Conservation (phyloP, 2,113 vertebrate species). For the Hystrix cristata region DNA sequence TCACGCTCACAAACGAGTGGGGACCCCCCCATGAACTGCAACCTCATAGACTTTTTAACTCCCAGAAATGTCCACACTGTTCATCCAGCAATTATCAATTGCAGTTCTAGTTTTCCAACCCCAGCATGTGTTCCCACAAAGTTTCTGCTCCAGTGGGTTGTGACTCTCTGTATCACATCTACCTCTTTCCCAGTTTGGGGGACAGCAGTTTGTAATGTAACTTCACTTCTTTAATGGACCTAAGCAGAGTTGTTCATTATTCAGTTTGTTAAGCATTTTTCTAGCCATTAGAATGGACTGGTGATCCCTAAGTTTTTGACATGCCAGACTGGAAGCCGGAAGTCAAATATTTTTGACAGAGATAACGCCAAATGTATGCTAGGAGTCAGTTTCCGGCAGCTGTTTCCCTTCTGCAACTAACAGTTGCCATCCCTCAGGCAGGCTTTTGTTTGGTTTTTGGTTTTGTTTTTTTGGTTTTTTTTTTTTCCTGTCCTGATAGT, state of each 20-base stretch:
- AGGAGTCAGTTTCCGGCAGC: slow-evolving; percentile 67
- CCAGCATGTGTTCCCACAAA: background rate
- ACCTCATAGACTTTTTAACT: background rate
- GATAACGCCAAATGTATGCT: slow-evolving; percentile 31
- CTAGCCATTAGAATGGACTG: background rate
- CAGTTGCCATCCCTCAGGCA: background rate
- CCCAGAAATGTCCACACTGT: too few relatives aligned
- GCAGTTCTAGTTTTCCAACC: background rate
- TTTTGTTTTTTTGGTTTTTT: background rate
- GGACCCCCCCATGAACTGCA: background rate
- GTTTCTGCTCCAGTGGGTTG: background rate
- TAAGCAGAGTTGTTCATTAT: background rate
- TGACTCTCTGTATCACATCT: background rate
- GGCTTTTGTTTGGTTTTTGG: background rate
- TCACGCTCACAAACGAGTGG: background rate
- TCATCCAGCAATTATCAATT: background rate
- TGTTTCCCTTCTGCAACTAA: slow-evolving; percentile 49
- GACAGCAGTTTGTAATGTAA: background rate
- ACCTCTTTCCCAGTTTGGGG: background rate
- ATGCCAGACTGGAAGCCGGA: background rate
- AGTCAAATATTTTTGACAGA: slow-evolving; percentile 55
- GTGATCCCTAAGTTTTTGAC: background rate
- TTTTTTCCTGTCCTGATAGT: background rate
- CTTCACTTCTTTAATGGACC: background rate
- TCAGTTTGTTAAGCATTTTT: background rate